These are phyloP conservation scores for Lanius collurio DNA, from an alignment of 2,113 vertebrate species.

Conservation along the genomic window DNA sequence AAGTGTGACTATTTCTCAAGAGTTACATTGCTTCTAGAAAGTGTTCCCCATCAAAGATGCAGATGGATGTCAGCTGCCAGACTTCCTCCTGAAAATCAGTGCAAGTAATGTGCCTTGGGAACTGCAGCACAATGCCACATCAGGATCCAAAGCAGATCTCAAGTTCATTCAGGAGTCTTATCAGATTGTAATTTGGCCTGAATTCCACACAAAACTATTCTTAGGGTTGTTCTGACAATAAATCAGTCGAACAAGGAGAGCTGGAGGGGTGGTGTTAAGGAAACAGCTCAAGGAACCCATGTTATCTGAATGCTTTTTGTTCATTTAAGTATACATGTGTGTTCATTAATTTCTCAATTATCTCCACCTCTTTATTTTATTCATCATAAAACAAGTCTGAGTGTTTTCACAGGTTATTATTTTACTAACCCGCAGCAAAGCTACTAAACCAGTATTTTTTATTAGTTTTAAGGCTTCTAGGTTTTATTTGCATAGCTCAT, in stretches of 20 bases:
- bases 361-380: not conserved
- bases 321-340: not conserved
- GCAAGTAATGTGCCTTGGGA: not conserved
- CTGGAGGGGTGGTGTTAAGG: fast-evolving
- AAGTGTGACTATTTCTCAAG: not conserved
- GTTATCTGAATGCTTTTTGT: not conserved
- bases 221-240: not conserved
- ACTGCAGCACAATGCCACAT: not conserved
- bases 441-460: not conserved
- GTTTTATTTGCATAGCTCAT: not conserved
- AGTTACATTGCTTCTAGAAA: not conserved
- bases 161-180: not conserved
- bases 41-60: not conserved
- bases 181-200: not conserved
- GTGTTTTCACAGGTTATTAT: not conserved
- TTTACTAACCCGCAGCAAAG: not conserved
- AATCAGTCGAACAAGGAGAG: not conserved
- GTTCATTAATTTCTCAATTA: not conserved
- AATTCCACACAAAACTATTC: not conserved
- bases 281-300: not conserved
- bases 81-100: not conserved
- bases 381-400: not conserved
- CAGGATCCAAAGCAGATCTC: not conserved
- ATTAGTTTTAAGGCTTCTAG: not conserved
- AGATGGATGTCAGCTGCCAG: not conserved